Percentiles rank a stretch among this genome's conserved stretches.
phyloP scores from a whole-genome alignment of 2,113 vertebrate genomes.

The Ochotona curzoniae region DNA sequence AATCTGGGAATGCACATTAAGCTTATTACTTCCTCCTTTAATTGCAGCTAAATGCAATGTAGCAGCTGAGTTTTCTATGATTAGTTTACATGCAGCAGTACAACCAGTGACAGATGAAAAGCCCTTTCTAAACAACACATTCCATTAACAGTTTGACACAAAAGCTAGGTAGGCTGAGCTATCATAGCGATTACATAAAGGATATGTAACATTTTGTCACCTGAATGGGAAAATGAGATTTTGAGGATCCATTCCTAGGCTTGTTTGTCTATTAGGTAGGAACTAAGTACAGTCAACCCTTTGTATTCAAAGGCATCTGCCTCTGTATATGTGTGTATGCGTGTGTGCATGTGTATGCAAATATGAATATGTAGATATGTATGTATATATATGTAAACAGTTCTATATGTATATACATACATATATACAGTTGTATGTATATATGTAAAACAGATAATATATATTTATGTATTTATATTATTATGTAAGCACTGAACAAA shows the following conservation, averaged over 20 bases:
- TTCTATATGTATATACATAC: too few species aligned
- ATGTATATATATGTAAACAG: too few species aligned
- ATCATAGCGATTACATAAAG: background rate
- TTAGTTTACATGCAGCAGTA: slow-evolving; percentile 49
- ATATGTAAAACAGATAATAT: too few species aligned
- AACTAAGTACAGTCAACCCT: background rate
- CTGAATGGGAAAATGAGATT: background rate
- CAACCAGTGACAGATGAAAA: background rate
- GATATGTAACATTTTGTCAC: background rate
- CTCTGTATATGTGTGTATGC: background rate
- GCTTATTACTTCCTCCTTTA: slow-evolving; percentile 70
- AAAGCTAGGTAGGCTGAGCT: background rate
- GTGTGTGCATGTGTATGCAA: too few species aligned
- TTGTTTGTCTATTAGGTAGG: slow-evolving; percentile 21
- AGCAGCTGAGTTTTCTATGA: slow-evolving; percentile 5
- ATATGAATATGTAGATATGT: too few species aligned
- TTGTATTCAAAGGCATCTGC: background rate
- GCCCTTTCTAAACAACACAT: background rate
- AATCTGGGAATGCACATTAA: slow-evolving; percentile 66
- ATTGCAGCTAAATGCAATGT: slow-evolving; percentile 69
- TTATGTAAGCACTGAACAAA: background rate
- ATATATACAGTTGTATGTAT: too few species aligned
- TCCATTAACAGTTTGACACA: background rate
- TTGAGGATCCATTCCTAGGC: background rate
- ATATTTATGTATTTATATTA: background rate